Percentiles rank a stretch among this genome's conserved stretches.
Conservation (phyloP, 37 sponge, comb jelly and placozoan genomes). For the Ephydatia muelleri region DNA sequence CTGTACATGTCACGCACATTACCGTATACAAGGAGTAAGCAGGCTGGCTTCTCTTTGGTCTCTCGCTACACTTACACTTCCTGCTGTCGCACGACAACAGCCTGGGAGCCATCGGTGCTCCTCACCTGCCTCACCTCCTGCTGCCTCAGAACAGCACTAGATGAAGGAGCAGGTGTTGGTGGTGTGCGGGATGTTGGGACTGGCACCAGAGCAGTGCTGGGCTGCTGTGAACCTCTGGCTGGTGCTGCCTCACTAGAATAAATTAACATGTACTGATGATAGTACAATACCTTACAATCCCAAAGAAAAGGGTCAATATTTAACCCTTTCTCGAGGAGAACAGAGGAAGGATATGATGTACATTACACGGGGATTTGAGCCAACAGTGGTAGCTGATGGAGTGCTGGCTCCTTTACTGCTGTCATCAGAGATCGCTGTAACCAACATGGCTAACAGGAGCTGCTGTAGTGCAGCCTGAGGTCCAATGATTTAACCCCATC, state of each 20-base stretch:
- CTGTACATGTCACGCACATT: neutral
- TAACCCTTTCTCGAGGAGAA: too few species aligned
- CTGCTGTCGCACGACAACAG: neutral
- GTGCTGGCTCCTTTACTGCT: neutral
- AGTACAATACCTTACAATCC: neutral
- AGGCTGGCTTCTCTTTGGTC: neutral
- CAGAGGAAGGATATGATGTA: too few species aligned
- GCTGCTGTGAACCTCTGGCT: neutral
- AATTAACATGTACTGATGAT: neutral
- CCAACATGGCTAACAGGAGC: conserved; percentile 29
- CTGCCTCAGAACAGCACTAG: neutral
- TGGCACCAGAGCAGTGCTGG: neutral
- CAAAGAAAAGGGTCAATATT: too few species aligned
- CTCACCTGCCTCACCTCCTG: neutral
- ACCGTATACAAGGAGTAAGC: neutral
- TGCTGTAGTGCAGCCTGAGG: conserved; percentile 16
- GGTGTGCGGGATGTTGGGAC: neutral
- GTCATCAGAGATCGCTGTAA: neutral
- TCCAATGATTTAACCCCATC: neutral
- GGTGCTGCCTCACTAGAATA: neutral
- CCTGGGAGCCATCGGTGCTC: neutral
- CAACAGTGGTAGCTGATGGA: neutral
- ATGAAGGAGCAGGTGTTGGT: neutral
- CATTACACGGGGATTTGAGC: conserved; percentile 14
- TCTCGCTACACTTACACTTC: neutral